These are phyloP conservation scores for Epinephelus coioides DNA, from an alignment of 2,797 vertebrate species.

Conservation along the genomic window DNA sequence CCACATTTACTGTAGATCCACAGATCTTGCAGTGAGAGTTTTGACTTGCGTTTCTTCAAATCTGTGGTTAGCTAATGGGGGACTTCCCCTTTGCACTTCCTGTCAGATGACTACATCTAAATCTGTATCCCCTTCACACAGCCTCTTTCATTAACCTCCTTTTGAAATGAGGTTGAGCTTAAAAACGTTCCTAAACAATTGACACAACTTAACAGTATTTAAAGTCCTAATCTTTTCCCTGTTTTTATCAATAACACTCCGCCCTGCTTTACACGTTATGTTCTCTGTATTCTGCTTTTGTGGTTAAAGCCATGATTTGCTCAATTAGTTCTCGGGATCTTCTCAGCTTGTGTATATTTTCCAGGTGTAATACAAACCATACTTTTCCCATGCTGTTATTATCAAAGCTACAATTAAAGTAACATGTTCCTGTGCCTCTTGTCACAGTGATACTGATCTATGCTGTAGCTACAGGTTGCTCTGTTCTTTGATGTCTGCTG, in stretches of 20 bases:
- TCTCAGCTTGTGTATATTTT: background rate
- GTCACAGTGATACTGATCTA: conserved; percentile 29
- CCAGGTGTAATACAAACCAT: background rate
- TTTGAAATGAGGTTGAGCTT: background rate
- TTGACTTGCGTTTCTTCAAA: conserved; percentile 26
- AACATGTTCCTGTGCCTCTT: background rate
- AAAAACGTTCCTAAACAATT: background rate
- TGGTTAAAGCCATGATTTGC: background rate
- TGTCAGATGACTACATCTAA: conserved; percentile 41
- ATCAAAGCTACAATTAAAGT: conserved; percentile 15
- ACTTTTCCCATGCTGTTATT: background rate
- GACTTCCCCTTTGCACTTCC: conserved; percentile 52
- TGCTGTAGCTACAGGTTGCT: conserved; percentile 15
- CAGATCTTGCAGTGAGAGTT: background rate
- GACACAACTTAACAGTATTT: background rate
- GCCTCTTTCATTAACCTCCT: conserved; percentile 22
- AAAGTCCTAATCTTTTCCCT: background rate
- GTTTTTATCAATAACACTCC: background rate
- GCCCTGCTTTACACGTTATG: background rate
- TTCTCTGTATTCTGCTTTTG: background rate
- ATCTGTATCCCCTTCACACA: conserved; percentile 18
- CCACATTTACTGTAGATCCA: background rate
- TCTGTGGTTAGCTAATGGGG: conserved; percentile 24
- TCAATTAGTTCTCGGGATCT: background rate
- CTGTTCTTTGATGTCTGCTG: conserved; percentile 50